Conservation (phyloP, 1,140 invertebrate genomes). For the Andricus grossulariae region DNA sequence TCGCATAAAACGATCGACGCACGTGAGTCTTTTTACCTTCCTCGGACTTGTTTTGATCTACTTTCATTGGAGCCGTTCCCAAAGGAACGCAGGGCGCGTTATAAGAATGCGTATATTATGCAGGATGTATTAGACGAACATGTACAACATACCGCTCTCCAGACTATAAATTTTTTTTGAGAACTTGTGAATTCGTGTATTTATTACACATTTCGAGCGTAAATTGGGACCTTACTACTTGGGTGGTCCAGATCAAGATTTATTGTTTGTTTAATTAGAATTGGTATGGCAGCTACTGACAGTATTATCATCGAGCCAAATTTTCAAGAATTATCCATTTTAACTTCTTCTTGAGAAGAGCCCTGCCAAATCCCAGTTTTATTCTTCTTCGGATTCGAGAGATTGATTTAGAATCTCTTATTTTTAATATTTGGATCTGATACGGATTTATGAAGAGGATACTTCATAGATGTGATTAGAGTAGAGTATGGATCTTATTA, state of each 20-base stretch:
- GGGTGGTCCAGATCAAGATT: slow-evolving; percentile 5
- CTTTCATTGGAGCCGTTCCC: slow-evolving; percentile 20
- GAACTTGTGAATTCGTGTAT: slow-evolving; percentile 12
- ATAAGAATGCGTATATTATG: slow-evolving; percentile 29
- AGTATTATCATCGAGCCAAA: no score
- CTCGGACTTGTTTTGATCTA: slow-evolving; percentile 22
- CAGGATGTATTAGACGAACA: slow-evolving; percentile 25
- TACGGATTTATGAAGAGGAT: no score
- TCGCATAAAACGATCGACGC: slow-evolving; percentile 29
- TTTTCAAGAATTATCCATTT: no score
- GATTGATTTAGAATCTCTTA: no score
- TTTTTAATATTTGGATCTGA: no score
- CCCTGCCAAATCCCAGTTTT: no score
- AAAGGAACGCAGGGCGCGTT: slow-evolving; percentile 19
- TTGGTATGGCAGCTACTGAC: background rate
- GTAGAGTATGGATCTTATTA: no score
- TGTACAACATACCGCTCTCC: slow-evolving; percentile 17
- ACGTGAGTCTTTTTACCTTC: slow-evolving; percentile 27
- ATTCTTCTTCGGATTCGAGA: no score
- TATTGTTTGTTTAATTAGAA: slow-evolving; percentile 11
- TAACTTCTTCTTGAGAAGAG: no score
- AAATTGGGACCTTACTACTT: background rate
- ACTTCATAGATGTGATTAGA: no score
- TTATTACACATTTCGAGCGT: slow-evolving; percentile 16
- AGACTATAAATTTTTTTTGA: slow-evolving; percentile 11